Evolutionary conservation across 2,113 vertebrate genomes (phyloP).

Genomic region (Felis catus): F.catus_Fca126_mat1.0 CM031412.1:113245501-113246000

Average conservation of each 20-base stretch:
- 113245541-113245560: not conserved
- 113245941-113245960: not conserved
- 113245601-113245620: not conserved
- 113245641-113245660: not conserved
- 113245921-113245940: not conserved
- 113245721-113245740: slow-evolving; percentile 66
- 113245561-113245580: not conserved
- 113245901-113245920: not conserved
- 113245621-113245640: not conserved
- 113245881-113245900: not conserved
- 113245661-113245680: not conserved
- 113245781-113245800: not conserved
- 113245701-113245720: not conserved
- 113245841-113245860: not conserved
- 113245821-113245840: not conserved
- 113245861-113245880: not conserved
- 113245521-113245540: not conserved
- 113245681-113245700: not conserved
- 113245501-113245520: not conserved
- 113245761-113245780: not conserved
- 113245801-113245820: not conserved
- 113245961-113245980: not conserved
- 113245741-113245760: not conserved
- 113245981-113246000: not conserved
- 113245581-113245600: not conserved